These are phyloP conservation scores for Cynoglossus semilaevis DNA, from an alignment of 2,113 vertebrate genomes.

Conservation along the genomic window DNA sequence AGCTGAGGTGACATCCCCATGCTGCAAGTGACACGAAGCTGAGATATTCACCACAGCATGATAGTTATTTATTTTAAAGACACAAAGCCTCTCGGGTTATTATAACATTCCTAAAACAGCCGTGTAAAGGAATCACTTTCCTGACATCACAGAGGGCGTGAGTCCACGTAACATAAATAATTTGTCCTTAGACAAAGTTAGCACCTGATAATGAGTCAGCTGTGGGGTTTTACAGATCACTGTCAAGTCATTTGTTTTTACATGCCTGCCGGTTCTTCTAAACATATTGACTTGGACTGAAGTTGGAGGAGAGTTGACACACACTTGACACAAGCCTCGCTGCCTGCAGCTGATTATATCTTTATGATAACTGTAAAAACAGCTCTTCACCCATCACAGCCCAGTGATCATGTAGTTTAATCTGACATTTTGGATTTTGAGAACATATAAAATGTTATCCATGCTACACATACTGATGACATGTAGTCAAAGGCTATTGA, in stretches of 20 bases:
- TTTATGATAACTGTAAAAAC: constrained; percentile 6
- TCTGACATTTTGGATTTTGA: constrained; percentile 4
- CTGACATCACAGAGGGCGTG: constrained; percentile 3
- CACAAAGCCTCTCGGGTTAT: constrained; percentile 29
- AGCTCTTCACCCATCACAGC: neutral
- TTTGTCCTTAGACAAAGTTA: constrained; percentile 17
- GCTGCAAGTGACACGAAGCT: constrained; percentile 70
- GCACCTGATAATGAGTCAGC: constrained; percentile 24
- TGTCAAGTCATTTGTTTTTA: constrained; percentile 40
- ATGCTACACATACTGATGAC: constrained; percentile 2
- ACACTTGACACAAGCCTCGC: constrained; percentile 4
- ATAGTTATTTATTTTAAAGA: constrained; percentile 54
- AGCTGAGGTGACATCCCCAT: constrained; percentile 52
- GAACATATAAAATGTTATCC: neutral
- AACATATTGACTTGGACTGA: constrained; percentile 14
- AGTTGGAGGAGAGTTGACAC: constrained; percentile 31
- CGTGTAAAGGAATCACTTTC: constrained; percentile 14
- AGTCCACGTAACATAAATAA: neutral
- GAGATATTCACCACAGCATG: constrained; percentile 65
- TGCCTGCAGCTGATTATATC: neutral
- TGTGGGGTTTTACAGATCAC: constrained; percentile 16
- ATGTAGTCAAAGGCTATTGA: neutral
- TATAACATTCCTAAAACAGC: constrained; percentile 33
- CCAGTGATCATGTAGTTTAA: neutral
- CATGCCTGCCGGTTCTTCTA: constrained; percentile 27